phyloP scores from a whole-genome alignment of 2,888 invertebrate genomes.

The Leistus spinibarbis region DNA sequence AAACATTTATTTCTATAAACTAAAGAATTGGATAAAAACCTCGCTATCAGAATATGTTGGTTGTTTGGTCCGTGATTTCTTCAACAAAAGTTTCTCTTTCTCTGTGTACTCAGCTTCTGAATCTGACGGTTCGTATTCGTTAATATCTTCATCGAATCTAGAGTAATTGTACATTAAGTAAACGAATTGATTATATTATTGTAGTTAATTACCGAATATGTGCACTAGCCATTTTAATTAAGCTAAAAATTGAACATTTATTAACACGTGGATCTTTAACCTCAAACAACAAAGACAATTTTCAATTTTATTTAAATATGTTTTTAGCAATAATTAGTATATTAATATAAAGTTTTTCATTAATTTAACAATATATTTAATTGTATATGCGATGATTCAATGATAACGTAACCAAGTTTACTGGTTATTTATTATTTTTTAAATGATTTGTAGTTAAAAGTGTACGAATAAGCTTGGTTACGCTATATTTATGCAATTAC shows the following conservation, averaged over 20 bases:
- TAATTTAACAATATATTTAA: too few relatives aligned
- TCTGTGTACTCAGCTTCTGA: constrained; percentile 76
- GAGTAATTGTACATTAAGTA: neutral
- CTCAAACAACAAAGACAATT: neutral
- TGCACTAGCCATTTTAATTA: constrained; percentile 13
- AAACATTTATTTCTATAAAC: constrained; percentile 46
- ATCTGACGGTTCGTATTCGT: constrained; percentile 69
- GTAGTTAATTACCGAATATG: constrained; percentile 17
- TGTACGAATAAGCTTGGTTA: too few relatives aligned
- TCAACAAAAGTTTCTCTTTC: constrained; percentile 66
- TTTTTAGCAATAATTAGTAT: neutral
- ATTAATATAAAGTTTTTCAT: neutral
- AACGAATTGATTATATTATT: neutral
- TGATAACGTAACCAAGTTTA: too few relatives aligned
- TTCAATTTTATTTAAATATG: neutral
- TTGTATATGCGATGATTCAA: too few relatives aligned
- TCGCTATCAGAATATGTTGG: constrained; percentile 61
- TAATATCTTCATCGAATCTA: constrained; percentile 44
- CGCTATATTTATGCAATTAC: too few relatives aligned
- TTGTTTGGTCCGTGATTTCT: constrained; percentile 64
- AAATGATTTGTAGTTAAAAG: too few relatives aligned
- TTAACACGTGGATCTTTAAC: constrained; percentile 6
- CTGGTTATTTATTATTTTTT: too few relatives aligned
- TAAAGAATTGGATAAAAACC: constrained; percentile 43
- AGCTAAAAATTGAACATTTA: neutral